These are phyloP conservation scores for Lerema accius DNA, from an alignment of 1,140 invertebrate species.

Conservation along the genomic window DNA sequence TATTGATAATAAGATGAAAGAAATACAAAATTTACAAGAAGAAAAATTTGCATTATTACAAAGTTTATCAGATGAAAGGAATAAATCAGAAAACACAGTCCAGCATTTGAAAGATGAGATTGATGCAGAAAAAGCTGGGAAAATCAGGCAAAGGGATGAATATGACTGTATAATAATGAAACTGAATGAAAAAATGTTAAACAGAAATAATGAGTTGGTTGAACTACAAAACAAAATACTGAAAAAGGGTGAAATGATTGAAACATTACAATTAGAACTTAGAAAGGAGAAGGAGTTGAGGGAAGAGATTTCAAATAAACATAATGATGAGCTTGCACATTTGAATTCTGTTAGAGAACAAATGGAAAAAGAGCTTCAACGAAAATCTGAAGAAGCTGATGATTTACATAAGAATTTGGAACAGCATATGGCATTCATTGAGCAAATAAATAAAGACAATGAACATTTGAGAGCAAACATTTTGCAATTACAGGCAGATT, in stretches of 20 bases:
- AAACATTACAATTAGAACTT: conserved; percentile 55
- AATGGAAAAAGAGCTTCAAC: conserved; percentile 46
- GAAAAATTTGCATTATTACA: conserved; percentile 64
- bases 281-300: conserved; percentile 61
- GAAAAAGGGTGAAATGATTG: conserved; percentile 64
- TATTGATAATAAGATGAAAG: conserved; percentile 62
- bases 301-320: conserved; percentile 50
- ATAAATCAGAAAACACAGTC: conserved; percentile 60
- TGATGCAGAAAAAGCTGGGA: conserved; percentile 56
- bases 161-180: conserved; percentile 71
- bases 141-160: conserved; percentile 63
- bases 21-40: conserved; percentile 68
- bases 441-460: conserved; percentile 48
- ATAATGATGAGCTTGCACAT: conserved; percentile 50
- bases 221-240: conserved; percentile 72
- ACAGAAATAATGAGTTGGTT: conserved; percentile 74
- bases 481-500: conserved; percentile 45
- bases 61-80: conserved; percentile 60
- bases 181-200: conserved; percentile 70
- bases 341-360: conserved; percentile 45
- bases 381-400: conserved; percentile 49
- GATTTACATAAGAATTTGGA: conserved; percentile 47
- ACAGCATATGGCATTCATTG: conserved; percentile 43
- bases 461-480: conserved; percentile 42
- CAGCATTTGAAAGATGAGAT: conserved; percentile 56